Base-by-base conservation (phyloP, 92 coral and sea anemone species). In the Porites rus region DNA sequence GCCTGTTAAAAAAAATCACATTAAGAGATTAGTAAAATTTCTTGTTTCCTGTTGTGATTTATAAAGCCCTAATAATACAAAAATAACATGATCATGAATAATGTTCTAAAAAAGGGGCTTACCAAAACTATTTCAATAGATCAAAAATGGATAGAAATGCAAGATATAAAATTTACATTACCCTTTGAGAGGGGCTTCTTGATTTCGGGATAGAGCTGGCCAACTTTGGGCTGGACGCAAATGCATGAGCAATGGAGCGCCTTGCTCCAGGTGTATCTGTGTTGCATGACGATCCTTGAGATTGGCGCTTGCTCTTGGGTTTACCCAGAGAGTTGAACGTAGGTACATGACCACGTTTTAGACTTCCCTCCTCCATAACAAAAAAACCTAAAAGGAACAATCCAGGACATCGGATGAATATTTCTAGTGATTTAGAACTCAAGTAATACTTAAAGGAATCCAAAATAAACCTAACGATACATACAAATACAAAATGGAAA, bases 281-380 rank as follows among this genome's bases (percentile, higher is more conserved):
- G 31, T 28, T 28, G 31, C 31, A 28, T 28, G 31, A 28, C 2
- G 69, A 64, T 64, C 4, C 69, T 64, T 24, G 20, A 64, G 69
- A 64, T n/a, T 25, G 69, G 69, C 69, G 21, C 69, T 64, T 64
- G 69, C 69, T 64, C 69, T n/a, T 25, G 25, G 69, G 69, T 64
- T 64, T 64, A 17, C 69, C 18, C 20, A 25, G 69, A 64, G 69
- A 64, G 21, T 64, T 25, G 4, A 64, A 64, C 19, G 18, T 24
- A 64, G 69, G 69, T 64, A 64, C 4, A n/a, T 64, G 69, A n/a
- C 69, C 25, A 17, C 69, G 18, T 64, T 64, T 64, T 64, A 64
- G 21, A 64, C 18, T 64, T 64, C 69, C 69, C 69, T 64, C 69
- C 1, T 64, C 69, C 69, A 64, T 64, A 19, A 7, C 65, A 61